Conservation (phyloP, 2,888 invertebrate genomes). For the Seira sanloemensis region DNA sequence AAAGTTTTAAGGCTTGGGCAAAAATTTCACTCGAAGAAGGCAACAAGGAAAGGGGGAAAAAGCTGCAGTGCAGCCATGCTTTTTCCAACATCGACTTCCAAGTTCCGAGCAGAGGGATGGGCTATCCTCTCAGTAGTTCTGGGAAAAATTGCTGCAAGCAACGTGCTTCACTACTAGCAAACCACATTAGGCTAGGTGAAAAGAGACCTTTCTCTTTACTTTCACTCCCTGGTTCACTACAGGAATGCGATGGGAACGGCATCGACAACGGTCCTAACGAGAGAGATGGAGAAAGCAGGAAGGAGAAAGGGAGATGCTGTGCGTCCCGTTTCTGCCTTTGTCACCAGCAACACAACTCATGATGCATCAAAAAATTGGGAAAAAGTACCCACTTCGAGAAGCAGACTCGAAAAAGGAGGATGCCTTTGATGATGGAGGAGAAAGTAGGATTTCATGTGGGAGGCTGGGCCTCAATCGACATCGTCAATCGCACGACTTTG, state of each 20-base stretch:
- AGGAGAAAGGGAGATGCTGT: not conserved
- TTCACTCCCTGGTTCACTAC: not conserved
- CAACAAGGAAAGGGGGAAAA: not conserved
- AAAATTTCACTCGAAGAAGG: too few species aligned
- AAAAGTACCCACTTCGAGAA: too few species aligned
- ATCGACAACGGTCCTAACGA: not conserved
- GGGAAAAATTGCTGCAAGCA: too few species aligned
- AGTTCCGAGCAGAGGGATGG: slow-evolving; percentile 37
- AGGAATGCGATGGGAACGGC: not conserved
- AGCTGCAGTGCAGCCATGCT: slow-evolving; percentile 35
- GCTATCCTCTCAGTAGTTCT: slow-evolving; percentile 41
- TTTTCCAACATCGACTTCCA: not conserved
- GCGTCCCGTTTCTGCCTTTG: not conserved
- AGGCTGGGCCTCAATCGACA: too few species aligned
- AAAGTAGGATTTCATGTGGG: too few species aligned
- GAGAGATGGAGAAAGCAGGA: not conserved
- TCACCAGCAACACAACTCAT: too few species aligned
- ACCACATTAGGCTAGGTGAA: not conserved
- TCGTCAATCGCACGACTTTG: too few species aligned
- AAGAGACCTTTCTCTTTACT: not conserved
- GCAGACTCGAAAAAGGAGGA: too few species aligned
- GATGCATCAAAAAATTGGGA: too few species aligned
- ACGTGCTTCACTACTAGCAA: not conserved
- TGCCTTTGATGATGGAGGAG: too few species aligned
- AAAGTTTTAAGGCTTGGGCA: not conserved